Percentiles rank a stretch among this genome's conserved stretches.
Evolutionary conservation across 2,888 invertebrate genomes (phyloP).

Genomic region (Pandemis cinnamomeana): DNA sequence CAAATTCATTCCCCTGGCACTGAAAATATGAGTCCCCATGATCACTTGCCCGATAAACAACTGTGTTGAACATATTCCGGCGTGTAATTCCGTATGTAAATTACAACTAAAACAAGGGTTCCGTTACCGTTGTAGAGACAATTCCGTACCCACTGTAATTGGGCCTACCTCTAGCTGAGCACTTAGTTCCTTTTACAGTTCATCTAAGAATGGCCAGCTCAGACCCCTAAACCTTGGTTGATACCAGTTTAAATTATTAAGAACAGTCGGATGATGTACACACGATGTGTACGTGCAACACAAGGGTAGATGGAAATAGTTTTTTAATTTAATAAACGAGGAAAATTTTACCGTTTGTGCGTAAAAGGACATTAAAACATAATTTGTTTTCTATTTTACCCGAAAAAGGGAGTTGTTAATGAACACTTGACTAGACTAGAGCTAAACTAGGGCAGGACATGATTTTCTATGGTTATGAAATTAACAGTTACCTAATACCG

Average conservation of each 20-base stretch:
- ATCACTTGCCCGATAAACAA: slow-evolving; percentile 59
- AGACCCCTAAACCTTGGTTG: slow-evolving; percentile 65
- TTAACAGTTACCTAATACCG: no score
- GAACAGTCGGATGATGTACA: slow-evolving; percentile 49
- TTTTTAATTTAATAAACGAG: no score
- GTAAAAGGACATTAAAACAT: not conserved
- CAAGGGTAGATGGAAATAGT: no score
- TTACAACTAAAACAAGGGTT: slow-evolving; percentile 78
- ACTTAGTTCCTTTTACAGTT: slow-evolving; percentile 47
- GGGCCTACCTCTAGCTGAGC: slow-evolving; percentile 49
- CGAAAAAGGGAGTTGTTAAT: no score
- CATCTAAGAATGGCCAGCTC: slow-evolving; percentile 49
- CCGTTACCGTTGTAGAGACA: slow-evolving; percentile 72
- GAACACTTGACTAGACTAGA: no score
- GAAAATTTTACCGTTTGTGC: no score
- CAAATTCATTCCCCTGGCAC: not conserved
- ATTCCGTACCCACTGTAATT: slow-evolving; percentile 51
- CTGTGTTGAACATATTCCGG: slow-evolving; percentile 71
- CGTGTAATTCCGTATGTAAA: slow-evolving; percentile 83
- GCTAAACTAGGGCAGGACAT: no score
- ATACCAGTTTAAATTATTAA: slow-evolving; percentile 78
- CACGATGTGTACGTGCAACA: not conserved
- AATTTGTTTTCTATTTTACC: not conserved
- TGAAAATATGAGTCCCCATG: slow-evolving; percentile 7
- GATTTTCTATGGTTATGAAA: no score